Percentiles rank a stretch among this genome's conserved stretches.
phyloP scores from a whole-genome alignment of 2,888 invertebrate species.

The Camptogramma bilineatum region DNA sequence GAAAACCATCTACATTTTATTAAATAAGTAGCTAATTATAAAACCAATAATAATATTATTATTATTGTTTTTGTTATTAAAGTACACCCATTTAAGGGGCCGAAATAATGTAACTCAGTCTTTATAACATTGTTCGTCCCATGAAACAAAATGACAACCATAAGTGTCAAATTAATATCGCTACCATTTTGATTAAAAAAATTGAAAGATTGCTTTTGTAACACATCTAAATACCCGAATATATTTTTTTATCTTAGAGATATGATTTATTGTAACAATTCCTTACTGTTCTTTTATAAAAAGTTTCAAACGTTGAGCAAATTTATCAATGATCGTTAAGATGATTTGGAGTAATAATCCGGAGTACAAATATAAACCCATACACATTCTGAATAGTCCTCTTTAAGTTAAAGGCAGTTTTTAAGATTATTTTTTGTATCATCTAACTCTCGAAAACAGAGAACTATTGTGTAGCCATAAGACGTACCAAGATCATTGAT shows the following conservation, averaged over 20 bases:
- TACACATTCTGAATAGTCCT: neutral
- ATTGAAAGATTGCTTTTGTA: conserved; percentile 25
- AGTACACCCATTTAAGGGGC: conserved; percentile 7
- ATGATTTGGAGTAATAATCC: conserved; percentile 1
- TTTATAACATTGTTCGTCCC: conserved; percentile 34
- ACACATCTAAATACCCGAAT: conserved; percentile 8
- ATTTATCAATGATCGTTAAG: conserved; percentile 52
- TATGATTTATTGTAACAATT: conserved; percentile 48
- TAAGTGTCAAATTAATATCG: conserved; percentile 1
- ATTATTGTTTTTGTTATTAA: conserved; percentile 5
- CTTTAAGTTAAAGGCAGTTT: neutral
- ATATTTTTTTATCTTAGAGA: conserved; percentile 25
- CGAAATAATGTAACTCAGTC: conserved; percentile 41
- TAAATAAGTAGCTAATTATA: conserved; percentile 5
- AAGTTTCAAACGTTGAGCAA: conserved; percentile 68
- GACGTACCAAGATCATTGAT: neutral
- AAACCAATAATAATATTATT: conserved; percentile 4
- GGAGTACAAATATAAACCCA: neutral
- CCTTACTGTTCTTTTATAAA: conserved; percentile 53
- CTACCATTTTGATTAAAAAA: conserved; percentile 15
- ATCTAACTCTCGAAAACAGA: neutral
- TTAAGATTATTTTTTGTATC: neutral
- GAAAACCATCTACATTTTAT: neutral
- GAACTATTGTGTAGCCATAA: neutral
- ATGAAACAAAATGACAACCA: conserved; percentile 7